A percentile compares a stretch with the other conserved stretches of the same genome.
Evolutionary conservation across 1,140 invertebrate species (phyloP).

Genomic region (Hyles euphorbiae): DNA sequence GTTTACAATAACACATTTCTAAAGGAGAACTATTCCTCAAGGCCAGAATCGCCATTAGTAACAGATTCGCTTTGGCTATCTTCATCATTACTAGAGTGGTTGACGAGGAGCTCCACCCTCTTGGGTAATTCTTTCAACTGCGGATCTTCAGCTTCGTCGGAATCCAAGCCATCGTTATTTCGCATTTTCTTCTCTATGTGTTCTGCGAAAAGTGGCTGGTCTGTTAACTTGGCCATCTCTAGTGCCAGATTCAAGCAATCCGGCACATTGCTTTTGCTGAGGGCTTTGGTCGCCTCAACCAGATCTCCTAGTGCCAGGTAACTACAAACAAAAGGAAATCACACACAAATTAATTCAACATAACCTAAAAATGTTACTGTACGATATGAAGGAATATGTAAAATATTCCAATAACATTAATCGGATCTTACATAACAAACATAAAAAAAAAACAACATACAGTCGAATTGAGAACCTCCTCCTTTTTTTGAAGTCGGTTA

Average conservation of each 20-base stretch:
- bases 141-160: not conserved
- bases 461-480: no score
- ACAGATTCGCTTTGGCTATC: no score
- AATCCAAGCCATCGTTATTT: not conserved
- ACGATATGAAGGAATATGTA: not conserved
- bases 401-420: no score
- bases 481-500: no score
- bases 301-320: constrained; percentile 44
- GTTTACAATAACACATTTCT: no score
- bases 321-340: constrained; percentile 36
- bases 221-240: constrained; percentile 49
- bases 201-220: constrained; percentile 45
- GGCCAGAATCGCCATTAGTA: no score
- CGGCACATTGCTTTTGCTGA: constrained; percentile 41
- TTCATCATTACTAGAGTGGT: no score
- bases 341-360: not conserved
- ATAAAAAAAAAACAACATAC: no score
- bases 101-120: not conserved
- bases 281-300: constrained; percentile 38
- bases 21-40: no score
- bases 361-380: not conserved
- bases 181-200: constrained; percentile 36
- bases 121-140: not conserved
- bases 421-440: no score
- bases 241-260: constrained; percentile 46